Conservation (phyloP, 2,888 invertebrate genomes). For the Thymelicus acteon region DNA sequence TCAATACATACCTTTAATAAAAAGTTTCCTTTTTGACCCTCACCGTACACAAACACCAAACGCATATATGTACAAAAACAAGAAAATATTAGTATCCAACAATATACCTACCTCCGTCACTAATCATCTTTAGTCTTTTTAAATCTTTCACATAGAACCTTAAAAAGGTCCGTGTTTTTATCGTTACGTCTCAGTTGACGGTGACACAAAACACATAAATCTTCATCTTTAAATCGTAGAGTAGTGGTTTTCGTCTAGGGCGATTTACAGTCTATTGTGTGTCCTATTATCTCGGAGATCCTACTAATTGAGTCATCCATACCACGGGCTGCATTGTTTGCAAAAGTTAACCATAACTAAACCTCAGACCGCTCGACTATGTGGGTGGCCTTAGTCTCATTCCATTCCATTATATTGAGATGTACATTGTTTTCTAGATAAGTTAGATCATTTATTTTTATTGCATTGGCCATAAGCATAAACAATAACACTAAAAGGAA, state of each 20-base stretch:
- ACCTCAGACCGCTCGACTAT: conserved; percentile 49
- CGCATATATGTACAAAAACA: too few species aligned
- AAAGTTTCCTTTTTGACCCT: too few species aligned
- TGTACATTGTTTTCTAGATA: conserved; percentile 40
- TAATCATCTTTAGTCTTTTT: too few species aligned
- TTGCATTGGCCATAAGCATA: conserved; percentile 22
- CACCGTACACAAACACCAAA: too few species aligned
- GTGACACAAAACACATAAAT: conserved; percentile 43
- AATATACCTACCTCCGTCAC: not conserved
- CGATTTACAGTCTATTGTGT: conserved; percentile 76
- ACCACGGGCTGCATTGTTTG: conserved; percentile 76
- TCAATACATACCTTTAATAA: too few species aligned
- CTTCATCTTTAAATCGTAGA: conserved; percentile 42
- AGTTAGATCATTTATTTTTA: conserved; percentile 31
- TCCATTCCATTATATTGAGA: conserved; percentile 46
- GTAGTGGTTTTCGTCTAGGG: conserved; percentile 50
- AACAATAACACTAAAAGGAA: conserved; percentile 33
- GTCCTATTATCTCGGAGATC: conserved; percentile 64
- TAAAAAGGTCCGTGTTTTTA: conserved; percentile 38
- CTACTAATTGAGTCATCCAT: conserved; percentile 81
- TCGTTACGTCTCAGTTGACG: conserved; percentile 37
- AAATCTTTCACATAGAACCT: conserved; percentile 21
- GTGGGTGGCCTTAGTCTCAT: conserved; percentile 68
- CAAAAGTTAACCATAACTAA: conserved; percentile 74
- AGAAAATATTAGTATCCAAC: not conserved